Conservation (phyloP, 2,113 vertebrate genomes). For the Paedocypris sp. region DNA sequence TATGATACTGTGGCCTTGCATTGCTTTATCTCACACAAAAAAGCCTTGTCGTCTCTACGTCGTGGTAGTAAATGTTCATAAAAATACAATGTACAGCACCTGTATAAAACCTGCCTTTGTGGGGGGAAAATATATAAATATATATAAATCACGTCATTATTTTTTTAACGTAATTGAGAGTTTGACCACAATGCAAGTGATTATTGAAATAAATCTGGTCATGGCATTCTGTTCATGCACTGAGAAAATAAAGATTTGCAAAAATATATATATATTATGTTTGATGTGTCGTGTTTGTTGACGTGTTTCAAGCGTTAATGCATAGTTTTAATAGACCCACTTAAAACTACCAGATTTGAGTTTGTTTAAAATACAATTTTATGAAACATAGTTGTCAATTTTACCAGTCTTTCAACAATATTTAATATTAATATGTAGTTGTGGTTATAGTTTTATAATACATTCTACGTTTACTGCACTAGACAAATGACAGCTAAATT, state of each 20-base stretch:
- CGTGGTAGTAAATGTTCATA: constrained; percentile 95
- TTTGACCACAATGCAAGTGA: constrained; percentile 47
- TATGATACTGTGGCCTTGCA: constrained; percentile 80
- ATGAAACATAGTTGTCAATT: too few species aligned
- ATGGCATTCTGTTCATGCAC: constrained; percentile 69
- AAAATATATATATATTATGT: constrained; percentile 37
- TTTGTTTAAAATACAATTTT: too few species aligned
- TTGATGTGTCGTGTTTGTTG: too few species aligned
- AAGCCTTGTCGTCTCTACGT: constrained; percentile 56
- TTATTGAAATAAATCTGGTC: constrained; percentile 53
- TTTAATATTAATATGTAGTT: too few species aligned
- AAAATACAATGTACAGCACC: constrained; percentile 87
- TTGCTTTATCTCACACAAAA: constrained; percentile 58
- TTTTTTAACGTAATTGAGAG: constrained; percentile 94
- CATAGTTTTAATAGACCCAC: too few species aligned
- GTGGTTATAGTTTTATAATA: too few species aligned
- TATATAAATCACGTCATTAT: constrained; percentile 97
- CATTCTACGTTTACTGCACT: too few species aligned
- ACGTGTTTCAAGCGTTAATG: too few species aligned
- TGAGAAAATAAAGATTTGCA: constrained; percentile 66
- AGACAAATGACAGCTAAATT: too few species aligned
- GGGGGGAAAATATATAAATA: constrained; percentile 61
- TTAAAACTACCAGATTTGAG: too few species aligned
- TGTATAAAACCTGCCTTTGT: constrained; percentile 88
- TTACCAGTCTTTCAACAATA: too few species aligned